phyloP scores from a whole-genome alignment of 2,888 invertebrate species.

The Helicoverpa assulta region DNA sequence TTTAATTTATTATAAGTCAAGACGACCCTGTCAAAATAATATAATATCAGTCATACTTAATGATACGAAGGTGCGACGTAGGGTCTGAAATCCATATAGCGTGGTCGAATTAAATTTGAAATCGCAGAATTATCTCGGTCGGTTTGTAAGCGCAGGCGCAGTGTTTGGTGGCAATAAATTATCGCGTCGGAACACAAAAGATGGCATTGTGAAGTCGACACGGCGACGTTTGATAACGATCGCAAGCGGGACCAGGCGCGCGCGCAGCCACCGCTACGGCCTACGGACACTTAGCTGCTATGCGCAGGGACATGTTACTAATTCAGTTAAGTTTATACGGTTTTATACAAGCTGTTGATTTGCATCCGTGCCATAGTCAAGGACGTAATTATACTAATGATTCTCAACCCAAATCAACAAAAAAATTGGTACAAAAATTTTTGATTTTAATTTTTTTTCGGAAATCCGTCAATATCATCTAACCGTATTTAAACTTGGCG shows the following conservation, averaged over 20 bases:
- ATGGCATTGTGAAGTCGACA: slow-evolving; percentile 86
- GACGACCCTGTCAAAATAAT: slow-evolving; percentile 14
- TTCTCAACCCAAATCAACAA: too few relatives aligned
- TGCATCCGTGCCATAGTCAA: too few relatives aligned
- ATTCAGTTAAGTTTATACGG: not conserved
- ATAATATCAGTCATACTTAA: slow-evolving; percentile 26
- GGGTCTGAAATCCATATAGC: slow-evolving; percentile 63
- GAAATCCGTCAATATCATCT: too few relatives aligned
- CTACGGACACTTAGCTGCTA: slow-evolving; percentile 48
- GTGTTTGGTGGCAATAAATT: slow-evolving; percentile 87
- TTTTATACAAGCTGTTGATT: too few relatives aligned
- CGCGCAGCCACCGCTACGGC: slow-evolving; percentile 55
- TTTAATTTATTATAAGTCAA: not conserved
- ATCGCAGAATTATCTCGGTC: slow-evolving; percentile 78
- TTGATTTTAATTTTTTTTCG: too few relatives aligned
- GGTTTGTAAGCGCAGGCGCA: slow-evolving; percentile 80
- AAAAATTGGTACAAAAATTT: too few relatives aligned
- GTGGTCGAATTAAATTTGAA: slow-evolving; percentile 76
- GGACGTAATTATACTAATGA: too few relatives aligned
- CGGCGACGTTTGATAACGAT: slow-evolving; percentile 86
- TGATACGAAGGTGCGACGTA: slow-evolving; percentile 38
- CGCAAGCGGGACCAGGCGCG: slow-evolving; percentile 67
- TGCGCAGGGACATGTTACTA: slow-evolving; percentile 43
- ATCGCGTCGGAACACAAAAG: slow-evolving; percentile 87
- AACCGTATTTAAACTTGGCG: too few relatives aligned